Evolutionary conservation across 1,140 invertebrate genomes (phyloP).

Genomic region (Halesus radiatus): DNA sequence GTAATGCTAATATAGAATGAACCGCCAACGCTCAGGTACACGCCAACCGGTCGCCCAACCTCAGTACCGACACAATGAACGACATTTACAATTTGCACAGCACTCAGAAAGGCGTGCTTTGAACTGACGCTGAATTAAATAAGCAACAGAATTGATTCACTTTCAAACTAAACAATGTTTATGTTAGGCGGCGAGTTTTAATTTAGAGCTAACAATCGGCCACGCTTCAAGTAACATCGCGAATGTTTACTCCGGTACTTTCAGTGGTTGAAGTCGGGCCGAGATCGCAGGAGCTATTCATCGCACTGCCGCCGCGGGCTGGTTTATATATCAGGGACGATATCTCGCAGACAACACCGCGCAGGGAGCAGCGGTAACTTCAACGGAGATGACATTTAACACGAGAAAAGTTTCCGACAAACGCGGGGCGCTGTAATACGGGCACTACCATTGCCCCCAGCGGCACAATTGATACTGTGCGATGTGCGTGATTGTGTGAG

Average conservation of each 20-base stretch:
- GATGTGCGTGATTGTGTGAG: background rate
- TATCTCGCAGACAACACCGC: background rate
- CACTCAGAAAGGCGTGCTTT: conserved; percentile 5
- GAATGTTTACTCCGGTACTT: conserved; percentile 28
- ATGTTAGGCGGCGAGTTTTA: conserved; percentile 16
- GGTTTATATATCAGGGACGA: background rate
- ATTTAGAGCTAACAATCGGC: conserved; percentile 23
- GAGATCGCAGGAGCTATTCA: conserved; percentile 11
- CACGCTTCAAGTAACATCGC: conserved; percentile 41
- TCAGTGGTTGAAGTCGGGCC: background rate
- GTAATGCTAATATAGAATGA: conserved; percentile 40
- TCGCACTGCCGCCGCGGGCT: conserved; percentile 10
- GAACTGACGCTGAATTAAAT: conserved; percentile 11
- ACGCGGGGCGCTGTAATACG: background rate
- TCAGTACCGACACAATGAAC: conserved; percentile 27
- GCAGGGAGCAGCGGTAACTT: background rate
- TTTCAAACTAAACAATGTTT: conserved; percentile 31
- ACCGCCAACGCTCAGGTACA: conserved; percentile 43
- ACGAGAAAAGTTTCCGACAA: conserved; percentile 30
- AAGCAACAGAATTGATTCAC: conserved; percentile 6
- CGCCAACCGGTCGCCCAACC: conserved; percentile 38
- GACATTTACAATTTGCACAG: conserved; percentile 32
- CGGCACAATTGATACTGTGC: conserved; percentile 29
- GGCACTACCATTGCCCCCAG: conserved; percentile 1
- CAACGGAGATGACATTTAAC: conserved; percentile 2